Evolutionary conservation across 2,888 invertebrate species (phyloP), one percentile per base, ranked within the genome.

Genomic region (Ophion obscuratus): DNA sequence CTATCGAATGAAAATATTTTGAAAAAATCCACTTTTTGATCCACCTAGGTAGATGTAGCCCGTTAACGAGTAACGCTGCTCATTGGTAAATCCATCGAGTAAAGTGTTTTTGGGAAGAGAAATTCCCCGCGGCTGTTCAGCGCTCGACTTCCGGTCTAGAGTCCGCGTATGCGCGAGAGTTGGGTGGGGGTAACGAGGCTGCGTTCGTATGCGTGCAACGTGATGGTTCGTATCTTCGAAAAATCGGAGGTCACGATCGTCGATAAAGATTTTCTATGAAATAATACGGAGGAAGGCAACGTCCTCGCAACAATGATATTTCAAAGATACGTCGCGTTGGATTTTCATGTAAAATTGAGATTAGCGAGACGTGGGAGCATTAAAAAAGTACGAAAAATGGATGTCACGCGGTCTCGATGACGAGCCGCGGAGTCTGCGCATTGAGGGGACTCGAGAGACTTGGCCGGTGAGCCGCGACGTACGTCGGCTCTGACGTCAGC

Each of bases 401-500:
- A 47, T 88, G 91, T 92, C 92, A 92, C 92, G 92, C 91, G 92
- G 88, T 90, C 79, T 17, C 17, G 64, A 64, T 80, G 77, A 88
- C 27, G 81, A 87, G 40, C n/a, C 77, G 40, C 70, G 62, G 75
- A 14, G 68, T 31, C n/a, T 91, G 89, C 89, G 90, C 89, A 24
- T 24, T 83, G 61, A 11, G 11, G 24, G 53, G 40, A 64, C 61
- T 74, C 87, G 70, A 61, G 71, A 70, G 17, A 47, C 44, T 95
- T 95, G 95, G 94, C 95, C 94, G 94, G 94, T 95, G 95, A 94
- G 95, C 95, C 95, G 95, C 94, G 86, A 94, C 57, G 17, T 68
- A 76, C 44, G 93, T 94, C 94, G 93, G 94, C 92, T 94, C 88
- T 93, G 94, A 96, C 95, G 96, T 96, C 96, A 96, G 91, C 76